Base-by-base conservation (phyloP, 2,113 vertebrate genomes). In the Campylomormyrus tamandua region DNA sequence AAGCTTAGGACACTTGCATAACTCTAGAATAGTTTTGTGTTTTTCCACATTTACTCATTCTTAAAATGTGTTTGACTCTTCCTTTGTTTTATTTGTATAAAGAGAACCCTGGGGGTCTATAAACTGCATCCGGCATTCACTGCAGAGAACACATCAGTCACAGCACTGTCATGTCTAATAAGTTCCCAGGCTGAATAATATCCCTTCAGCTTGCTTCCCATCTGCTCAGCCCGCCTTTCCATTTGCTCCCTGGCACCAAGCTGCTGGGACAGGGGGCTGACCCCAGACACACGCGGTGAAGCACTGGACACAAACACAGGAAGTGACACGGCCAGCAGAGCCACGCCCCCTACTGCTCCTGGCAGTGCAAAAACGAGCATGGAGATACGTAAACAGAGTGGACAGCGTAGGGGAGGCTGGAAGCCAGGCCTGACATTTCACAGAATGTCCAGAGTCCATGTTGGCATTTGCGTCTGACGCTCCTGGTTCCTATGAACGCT, bases 61-160 rank as follows among this genome's bases (percentile, higher is more conserved):
- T 83, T 89, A 27, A 77, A 49, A 89, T 74, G n/a, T 48, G 46
- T 89, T 89, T 21, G 48, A 39, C 52, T 90, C 53, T 49, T 46
- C 50, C 50, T 89, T 42, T 58, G 77, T 62, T 85, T 74, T 88
- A 88, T 85, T 87, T 85, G 45, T 77, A 77, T 87, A 52, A 90
- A 90, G 85, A 87, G 56, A 11, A 87, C 90, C 90, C 87, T 83
- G 86, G 70, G 66, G 70, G 87, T 53, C 42, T 66, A n/a, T 83
- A 48, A 77, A 45, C 45, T 87, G 35, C 48, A 27, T 50, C 56
- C 10, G 21, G 48, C 42, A 48, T 35, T 52, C 85, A 48, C 52
- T 50, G 42, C 46, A 74, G 84, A 87, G 56, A 24, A 27, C 45
- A 27, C 53, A 70, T 90, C 89, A 87, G 83, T 70, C 89, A 58